These are phyloP conservation scores for Halichoerus grypus DNA, from an alignment of 2,113 vertebrate genomes.

Conservation along the genomic window DNA sequence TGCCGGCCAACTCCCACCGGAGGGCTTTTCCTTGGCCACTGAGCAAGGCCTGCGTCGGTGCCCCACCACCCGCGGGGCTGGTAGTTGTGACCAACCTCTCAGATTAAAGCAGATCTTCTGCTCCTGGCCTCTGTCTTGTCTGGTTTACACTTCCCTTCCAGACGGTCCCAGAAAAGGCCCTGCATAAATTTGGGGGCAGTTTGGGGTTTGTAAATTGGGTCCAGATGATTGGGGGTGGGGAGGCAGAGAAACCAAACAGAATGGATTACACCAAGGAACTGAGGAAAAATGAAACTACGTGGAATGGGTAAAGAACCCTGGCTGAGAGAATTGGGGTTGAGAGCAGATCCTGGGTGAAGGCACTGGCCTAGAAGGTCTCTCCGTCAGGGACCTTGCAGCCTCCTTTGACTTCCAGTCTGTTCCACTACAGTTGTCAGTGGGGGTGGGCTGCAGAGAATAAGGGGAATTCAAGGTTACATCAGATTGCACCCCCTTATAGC, in stretches of 20 bases:
- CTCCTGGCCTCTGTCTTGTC: constrained; percentile 67
- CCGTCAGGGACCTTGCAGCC: neutral
- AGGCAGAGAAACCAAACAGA: constrained; percentile 58
- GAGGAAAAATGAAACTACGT: constrained; percentile 31
- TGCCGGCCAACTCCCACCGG: rapidly evolving
- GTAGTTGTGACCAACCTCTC: neutral
- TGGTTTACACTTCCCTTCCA: constrained; percentile 74
- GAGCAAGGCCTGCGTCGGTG: neutral
- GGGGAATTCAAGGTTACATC: neutral
- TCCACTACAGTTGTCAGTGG: neutral
- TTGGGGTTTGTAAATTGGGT: constrained; percentile 82
- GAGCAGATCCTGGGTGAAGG: neutral
- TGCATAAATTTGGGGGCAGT: constrained; percentile 80
- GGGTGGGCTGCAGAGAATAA: neutral
- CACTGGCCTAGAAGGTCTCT: neutral
- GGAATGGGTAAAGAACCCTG: neutral
- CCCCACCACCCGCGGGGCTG: neutral
- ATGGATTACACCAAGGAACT: constrained; percentile 42
- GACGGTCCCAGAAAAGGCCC: constrained; percentile 71
- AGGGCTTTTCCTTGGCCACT: neutral
- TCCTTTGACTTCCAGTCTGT: neutral
- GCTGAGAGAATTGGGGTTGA: neutral
- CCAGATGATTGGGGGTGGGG: constrained; percentile 79
- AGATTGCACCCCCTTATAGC: neutral
- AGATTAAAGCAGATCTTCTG: constrained; percentile 41